These are phyloP conservation scores for Indri indri DNA, from an alignment of 2,113 vertebrate species.

Conservation along the genomic window DNA sequence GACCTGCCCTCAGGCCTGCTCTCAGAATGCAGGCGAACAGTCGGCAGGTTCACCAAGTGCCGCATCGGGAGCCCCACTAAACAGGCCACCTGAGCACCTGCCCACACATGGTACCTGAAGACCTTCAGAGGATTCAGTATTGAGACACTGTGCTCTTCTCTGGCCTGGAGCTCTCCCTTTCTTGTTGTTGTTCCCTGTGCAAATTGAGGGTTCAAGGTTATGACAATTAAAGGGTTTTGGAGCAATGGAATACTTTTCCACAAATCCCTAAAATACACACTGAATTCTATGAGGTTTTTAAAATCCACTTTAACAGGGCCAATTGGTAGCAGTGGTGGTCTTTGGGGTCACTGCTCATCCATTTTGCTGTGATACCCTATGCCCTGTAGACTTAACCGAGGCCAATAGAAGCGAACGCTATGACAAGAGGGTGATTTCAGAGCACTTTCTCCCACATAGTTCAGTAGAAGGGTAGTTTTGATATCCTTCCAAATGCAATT, in stretches of 20 bases:
- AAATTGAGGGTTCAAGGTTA: neutral
- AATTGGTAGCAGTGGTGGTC: neutral
- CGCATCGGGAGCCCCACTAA: neutral
- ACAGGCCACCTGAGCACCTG: neutral
- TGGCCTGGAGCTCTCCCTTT: neutral
- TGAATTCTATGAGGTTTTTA: neutral
- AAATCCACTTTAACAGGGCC: neutral
- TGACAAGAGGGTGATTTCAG: neutral
- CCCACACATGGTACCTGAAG: neutral
- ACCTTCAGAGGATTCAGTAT: neutral
- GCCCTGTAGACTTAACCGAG: neutral
- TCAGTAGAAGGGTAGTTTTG: neutral
- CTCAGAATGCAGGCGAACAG: neutral
- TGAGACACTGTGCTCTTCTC: neutral
- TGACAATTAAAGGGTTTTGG: neutral
- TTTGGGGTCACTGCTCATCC: neutral
- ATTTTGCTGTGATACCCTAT: neutral
- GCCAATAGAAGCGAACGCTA: neutral
- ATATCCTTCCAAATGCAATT: neutral
- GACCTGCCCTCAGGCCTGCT: neutral
- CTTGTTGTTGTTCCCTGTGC: neutral
- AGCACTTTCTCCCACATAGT: neutral
- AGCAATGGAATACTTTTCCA: neutral
- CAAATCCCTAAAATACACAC: neutral
- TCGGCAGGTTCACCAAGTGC: neutral